Evolutionary conservation across 2,797 vertebrate species (phyloP).

Genomic region (Erithacus rubecula): DNA sequence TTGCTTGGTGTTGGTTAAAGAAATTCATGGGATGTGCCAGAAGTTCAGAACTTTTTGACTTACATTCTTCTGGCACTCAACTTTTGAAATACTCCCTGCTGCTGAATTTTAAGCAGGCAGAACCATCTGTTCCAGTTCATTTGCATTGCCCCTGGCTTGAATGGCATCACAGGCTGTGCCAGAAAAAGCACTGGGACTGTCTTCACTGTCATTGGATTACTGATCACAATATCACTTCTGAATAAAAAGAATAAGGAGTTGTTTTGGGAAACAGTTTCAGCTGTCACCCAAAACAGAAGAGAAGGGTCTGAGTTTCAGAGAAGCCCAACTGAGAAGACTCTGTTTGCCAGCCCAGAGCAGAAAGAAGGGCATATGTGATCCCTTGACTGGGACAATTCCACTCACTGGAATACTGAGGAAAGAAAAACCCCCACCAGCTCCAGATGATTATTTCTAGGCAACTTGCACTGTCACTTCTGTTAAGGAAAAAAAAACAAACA

Average conservation of each 20-base stretch:
- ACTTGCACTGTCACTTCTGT: neutral
- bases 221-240: neutral
- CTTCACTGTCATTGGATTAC: neutral
- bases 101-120: neutral
- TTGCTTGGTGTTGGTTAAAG: neutral
- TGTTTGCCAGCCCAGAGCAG: neutral
- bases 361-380: too few relatives aligned
- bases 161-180: neutral
- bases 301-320: neutral
- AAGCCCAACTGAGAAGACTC: neutral
- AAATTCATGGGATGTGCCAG: neutral
- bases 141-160: neutral
- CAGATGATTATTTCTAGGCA: neutral
- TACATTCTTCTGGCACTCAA: neutral
- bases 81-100: neutral
- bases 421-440: accelerated
- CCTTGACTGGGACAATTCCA: neutral
- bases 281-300: neutral
- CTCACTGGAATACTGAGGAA: neutral
- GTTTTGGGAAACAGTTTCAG: neutral
- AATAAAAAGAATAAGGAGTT: neutral
- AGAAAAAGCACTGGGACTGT: neutral
- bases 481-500: too few relatives aligned
- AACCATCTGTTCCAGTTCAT: neutral
- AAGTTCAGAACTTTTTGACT: neutral